Evolutionary conservation across 1,140 invertebrate genomes (phyloP).

Genomic region (Pantala flavescens): DNA sequence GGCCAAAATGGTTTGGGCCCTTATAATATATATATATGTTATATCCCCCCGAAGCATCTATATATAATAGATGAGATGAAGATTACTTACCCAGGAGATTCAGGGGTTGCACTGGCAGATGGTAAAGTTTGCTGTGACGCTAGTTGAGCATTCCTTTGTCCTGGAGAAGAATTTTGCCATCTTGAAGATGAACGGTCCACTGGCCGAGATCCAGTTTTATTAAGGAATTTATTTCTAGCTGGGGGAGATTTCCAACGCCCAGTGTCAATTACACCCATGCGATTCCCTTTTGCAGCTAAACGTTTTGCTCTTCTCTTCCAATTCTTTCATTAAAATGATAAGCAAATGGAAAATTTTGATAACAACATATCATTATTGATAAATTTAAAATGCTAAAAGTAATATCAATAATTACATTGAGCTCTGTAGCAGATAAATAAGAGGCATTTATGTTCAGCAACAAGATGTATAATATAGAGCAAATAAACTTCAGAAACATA

Average conservation of each 20-base stretch:
- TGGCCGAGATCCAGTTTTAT: neutral
- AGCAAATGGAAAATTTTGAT: no score
- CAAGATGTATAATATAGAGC: neutral
- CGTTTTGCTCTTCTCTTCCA: constrained; percentile 67
- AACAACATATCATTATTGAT: no score
- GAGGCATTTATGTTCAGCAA: no score
- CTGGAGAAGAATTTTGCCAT: neutral
- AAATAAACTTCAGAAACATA: neutral
- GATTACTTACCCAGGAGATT: neutral
- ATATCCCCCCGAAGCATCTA: no score
- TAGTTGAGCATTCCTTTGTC: neutral
- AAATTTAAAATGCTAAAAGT: no score
- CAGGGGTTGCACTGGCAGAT: neutral
- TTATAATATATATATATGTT: no score
- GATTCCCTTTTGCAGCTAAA: constrained; percentile 46
- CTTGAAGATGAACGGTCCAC: neutral
- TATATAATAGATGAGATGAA: neutral
- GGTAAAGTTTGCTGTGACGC: neutral
- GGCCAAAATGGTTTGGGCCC: no score
- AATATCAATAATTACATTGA: no score
- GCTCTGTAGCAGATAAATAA: no score
- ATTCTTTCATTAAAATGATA: no score
- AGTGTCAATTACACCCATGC: constrained; percentile 21
- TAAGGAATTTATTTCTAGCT: constrained; percentile 6
- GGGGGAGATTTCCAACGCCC: constrained; percentile 20